Evolutionary conservation across 2,888 invertebrate species (phyloP), one percentile per base, ranked within the genome.

Genomic region (Autographa pulchrina): DNA sequence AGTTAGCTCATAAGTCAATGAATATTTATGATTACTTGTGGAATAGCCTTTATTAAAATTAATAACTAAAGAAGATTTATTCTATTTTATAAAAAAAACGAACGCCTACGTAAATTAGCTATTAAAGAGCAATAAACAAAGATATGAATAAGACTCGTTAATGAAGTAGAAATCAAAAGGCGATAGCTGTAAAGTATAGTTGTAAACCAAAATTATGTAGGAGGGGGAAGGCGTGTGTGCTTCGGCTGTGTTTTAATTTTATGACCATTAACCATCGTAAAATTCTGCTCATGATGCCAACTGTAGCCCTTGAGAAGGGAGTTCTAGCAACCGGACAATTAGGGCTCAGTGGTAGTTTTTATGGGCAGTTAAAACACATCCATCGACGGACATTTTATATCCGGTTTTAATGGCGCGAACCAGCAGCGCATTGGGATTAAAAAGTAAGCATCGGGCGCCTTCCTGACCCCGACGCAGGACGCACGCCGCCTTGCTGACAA

Each of bases 291-390:
- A 81, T 86, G 86, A 84, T 81, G 82, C 82, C 69, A 83, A 86
- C 90, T 88, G 85, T 77, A 86, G 87, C 83, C 84, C 80, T 86
- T 75, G 70, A 86, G 85, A 85, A 85, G 85, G 84, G 84, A 80
- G 85, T 70, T 70, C 85, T 86, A 85, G 82, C 78, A 83, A 85
- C 77, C 74, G 82, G 82, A 93, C 93, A 93, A 93, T 93, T 93
- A 92, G 90, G 86, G 84, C 90, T 91, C 92, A 91, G 92, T 93
- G 85, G 89, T 88, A 82, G 85, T 92, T 94, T n/a, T 93, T 90
- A 94, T 92, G 90, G 88, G 87, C 87, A 88, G 88, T 93, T 91
- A 94, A 94, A 92, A 88, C 73, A 82, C 86, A 91, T 89, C 87
- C 87, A 91, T 91, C 84, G 86, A 79, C 86, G 83, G 81, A 80